Evolutionary conservation across 2,113 vertebrate species (phyloP).

Genomic region (Noturus placidus): DNA sequence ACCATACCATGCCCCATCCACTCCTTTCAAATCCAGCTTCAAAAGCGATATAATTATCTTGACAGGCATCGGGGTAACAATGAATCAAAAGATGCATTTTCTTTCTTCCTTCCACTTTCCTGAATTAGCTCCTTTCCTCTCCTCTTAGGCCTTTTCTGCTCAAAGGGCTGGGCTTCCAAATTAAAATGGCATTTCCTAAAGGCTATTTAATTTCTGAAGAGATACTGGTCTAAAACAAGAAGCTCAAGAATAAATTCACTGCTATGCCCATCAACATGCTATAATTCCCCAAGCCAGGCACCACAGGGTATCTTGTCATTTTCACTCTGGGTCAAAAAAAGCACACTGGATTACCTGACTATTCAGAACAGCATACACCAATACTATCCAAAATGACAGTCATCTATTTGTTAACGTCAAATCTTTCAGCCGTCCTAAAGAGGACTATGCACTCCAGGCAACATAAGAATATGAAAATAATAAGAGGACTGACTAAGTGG

Average conservation of each 20-base stretch:
- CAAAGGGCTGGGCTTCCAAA: not conserved
- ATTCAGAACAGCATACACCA: not conserved
- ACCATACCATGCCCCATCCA: constrained; percentile 41
- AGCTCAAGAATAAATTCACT: not conserved
- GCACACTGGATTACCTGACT: constrained; percentile 25
- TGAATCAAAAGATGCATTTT: constrained; percentile 27
- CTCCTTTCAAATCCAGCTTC: constrained; percentile 42
- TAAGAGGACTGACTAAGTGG: not conserved
- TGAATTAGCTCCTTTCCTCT: not conserved
- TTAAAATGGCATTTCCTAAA: not conserved
- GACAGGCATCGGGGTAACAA: constrained; percentile 25
- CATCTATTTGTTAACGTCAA: constrained; percentile 10
- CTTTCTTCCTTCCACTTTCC: constrained; percentile 1
- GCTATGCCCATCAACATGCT: not conserved
- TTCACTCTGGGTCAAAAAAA: not conserved
- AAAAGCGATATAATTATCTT: constrained; percentile 61
- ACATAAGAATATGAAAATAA: not conserved
- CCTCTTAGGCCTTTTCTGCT: not conserved
- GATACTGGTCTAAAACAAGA: not conserved
- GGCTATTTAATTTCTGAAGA: not conserved
- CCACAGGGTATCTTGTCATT: not conserved
- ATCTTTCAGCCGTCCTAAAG: not conserved
- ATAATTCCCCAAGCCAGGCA: not conserved
- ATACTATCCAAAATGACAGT: not conserved
- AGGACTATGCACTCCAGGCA: not conserved